phyloP scores from a whole-genome alignment of 2,113 vertebrate species.

The Blennius ocellaris region DNA sequence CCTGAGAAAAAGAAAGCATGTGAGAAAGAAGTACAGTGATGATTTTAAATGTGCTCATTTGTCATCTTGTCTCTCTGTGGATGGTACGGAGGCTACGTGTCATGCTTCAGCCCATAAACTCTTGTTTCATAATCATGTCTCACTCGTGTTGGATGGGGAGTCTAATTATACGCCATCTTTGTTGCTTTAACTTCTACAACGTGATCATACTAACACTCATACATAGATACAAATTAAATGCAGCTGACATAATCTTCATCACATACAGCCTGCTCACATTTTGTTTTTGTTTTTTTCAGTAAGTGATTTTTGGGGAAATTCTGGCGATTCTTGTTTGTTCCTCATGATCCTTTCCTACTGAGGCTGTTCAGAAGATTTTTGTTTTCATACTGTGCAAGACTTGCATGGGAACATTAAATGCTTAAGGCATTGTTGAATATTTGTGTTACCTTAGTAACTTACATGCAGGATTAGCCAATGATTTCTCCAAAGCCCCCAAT shows the following conservation, averaged over 20 bases:
- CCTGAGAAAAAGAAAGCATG: slow-evolving; percentile 15
- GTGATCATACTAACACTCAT: too few relatives aligned
- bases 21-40: slow-evolving; percentile 10
- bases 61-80: slow-evolving; percentile 34
- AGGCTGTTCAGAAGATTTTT: background rate
- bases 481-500: slow-evolving; percentile 1
- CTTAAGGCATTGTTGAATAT: slow-evolving; percentile 1
- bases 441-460: background rate
- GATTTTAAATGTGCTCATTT: slow-evolving; percentile 43
- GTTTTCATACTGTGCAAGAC: background rate
- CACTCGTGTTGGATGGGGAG: too few relatives aligned
- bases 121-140: slow-evolving; percentile 12
- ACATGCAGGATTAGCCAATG: background rate
- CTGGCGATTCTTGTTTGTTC: background rate
- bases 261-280: slow-evolving; percentile 3
- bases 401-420: slow-evolving; percentile 5
- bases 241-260: background rate
- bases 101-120: slow-evolving; percentile 12
- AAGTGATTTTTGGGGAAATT: background rate
- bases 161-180: too few relatives aligned
- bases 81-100: slow-evolving; percentile 42
- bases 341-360: background rate
- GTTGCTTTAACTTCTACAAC: too few relatives aligned
- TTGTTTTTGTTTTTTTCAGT: background rate
- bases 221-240: too few relatives aligned